Base-by-base conservation (phyloP, 2,888 invertebrate species). In the Orthosia incerta region DNA sequence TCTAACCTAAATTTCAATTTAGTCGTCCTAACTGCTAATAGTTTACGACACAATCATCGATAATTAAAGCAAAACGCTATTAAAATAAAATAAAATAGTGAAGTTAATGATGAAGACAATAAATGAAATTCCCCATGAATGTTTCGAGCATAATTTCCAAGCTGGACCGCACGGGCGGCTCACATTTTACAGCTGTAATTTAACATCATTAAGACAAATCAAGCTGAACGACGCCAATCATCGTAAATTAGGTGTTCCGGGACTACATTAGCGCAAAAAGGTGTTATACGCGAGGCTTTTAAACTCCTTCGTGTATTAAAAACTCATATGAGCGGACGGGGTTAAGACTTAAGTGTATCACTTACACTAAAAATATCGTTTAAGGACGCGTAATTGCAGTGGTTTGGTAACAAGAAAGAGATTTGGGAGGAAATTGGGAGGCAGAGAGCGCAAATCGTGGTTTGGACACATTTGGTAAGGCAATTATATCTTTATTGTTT, bases 171-270 rank as follows among this genome's bases (percentile, higher is more conserved):
- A 92, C 92, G 93, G 91, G 89, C 88, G 87, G 88, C 63, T 80
- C 84, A 84, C 88, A 88, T 91, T 93, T 94, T 92, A 91, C 89
- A 83, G 89, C 88, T 75, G 90, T 92, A 94, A 96, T 96, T 95
- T 95, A 91, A 89, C 90, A 89, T 92, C 95, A 95, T 96, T 95
- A 95, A 89, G 90, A 91, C 91, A 93, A 95, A 95, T 95, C 94
- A 93, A 91, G 89, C 86, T 84, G 87, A 93, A 91, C 89, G 93
- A 93, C 88, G 92, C 90, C 94, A 93, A 95, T 96, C 92, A 90
- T 88, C 89, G 79, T 90, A 95, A 95, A 95, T 96, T 93, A 94
- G 91, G 91, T 93, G 93, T 94, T 94, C 91, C 91, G 88, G 89
- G 84, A 86, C 86, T 88, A 82, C 88, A 90, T 93, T 92, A 93